A percentile compares a stretch with the other conserved stretches of the same genome.
These are phyloP conservation scores for Thrips palmi DNA, from an alignment of 1,140 invertebrate species.

Conservation along the genomic window DNA sequence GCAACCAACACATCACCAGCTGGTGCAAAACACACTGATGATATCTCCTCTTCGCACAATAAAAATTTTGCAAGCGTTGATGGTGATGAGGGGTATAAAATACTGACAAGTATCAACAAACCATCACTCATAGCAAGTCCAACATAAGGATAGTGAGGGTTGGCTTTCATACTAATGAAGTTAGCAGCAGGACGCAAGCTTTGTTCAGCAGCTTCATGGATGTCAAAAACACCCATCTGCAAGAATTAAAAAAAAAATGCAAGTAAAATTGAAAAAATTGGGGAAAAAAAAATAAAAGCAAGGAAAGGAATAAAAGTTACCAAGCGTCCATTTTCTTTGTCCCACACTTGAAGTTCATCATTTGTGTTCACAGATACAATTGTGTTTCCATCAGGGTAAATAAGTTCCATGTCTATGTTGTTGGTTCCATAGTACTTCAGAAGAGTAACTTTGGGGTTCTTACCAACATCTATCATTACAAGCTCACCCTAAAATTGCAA, in stretches of 20 bases:
- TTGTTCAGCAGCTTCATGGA: no score
- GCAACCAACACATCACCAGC: slow-evolving; percentile 3
- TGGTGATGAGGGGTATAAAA: background rate
- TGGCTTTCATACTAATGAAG: no score
- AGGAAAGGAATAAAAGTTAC: slow-evolving; percentile 5
- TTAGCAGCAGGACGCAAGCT: no score
- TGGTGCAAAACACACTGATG: background rate
- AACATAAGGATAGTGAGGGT: slow-evolving; percentile 7
- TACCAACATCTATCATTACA: background rate
- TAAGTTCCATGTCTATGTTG: background rate
- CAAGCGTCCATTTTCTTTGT: slow-evolving; percentile 1
- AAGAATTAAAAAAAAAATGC: no score
- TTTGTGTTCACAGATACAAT: slow-evolving; percentile 4
- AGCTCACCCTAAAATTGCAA: background rate
- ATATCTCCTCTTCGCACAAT: slow-evolving; percentile 6
- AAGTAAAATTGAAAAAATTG: background rate
- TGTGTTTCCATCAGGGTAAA: slow-evolving; percentile 7
- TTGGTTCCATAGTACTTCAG: slow-evolving; percentile 4
- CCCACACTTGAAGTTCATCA: slow-evolving; percentile 1
- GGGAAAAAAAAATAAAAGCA: background rate
- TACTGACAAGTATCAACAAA: background rate
- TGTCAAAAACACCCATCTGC: no score
- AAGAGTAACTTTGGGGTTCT: background rate
- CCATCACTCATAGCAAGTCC: slow-evolving; percentile 4
- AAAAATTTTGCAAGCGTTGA: background rate